Conservation (phyloP, 2,113 vertebrate genomes). For the Rana temporaria region DNA sequence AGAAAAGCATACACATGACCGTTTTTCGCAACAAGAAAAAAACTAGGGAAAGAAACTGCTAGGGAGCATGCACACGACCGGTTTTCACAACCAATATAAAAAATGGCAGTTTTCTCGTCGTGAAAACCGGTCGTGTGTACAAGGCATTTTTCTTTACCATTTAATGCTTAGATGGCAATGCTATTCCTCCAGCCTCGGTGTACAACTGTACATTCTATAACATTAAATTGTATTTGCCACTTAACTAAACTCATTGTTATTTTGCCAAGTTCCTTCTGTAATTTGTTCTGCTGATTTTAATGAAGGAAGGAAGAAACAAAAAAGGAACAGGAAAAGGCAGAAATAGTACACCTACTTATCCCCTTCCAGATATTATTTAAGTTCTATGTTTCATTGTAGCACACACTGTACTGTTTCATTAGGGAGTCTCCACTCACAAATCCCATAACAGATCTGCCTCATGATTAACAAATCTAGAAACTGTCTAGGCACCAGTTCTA, state of each 20-base stretch:
- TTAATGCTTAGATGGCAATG: too few relatives aligned
- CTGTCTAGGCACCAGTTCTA: slow-evolving; percentile 4
- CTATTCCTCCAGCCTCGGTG: too few relatives aligned
- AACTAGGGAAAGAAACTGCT: too few relatives aligned
- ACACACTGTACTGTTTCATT: slow-evolving; percentile 10
- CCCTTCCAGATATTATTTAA: not conserved
- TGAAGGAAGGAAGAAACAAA: not conserved
- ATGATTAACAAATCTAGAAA: slow-evolving; percentile 21
- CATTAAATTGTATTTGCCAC: too few relatives aligned
- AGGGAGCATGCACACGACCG: too few relatives aligned
- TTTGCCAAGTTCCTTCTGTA: not conserved
- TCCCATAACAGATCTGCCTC: slow-evolving; percentile 11
- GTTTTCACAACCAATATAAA: too few relatives aligned
- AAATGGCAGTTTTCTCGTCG: too few relatives aligned
- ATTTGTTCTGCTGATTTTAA: not conserved
- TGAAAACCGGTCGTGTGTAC: too few relatives aligned
- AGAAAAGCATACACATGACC: too few relatives aligned
- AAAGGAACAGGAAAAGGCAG: not conserved
- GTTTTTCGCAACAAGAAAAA: too few relatives aligned
- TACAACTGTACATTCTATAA: too few relatives aligned
- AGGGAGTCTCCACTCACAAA: not conserved
- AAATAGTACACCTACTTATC: not conserved
- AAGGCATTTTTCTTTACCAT: too few relatives aligned
- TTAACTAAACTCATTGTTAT: not conserved
- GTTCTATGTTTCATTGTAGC: not conserved